Base-by-base conservation (phyloP, 1,140 invertebrate genomes). In the Drosophila santomea region DNA sequence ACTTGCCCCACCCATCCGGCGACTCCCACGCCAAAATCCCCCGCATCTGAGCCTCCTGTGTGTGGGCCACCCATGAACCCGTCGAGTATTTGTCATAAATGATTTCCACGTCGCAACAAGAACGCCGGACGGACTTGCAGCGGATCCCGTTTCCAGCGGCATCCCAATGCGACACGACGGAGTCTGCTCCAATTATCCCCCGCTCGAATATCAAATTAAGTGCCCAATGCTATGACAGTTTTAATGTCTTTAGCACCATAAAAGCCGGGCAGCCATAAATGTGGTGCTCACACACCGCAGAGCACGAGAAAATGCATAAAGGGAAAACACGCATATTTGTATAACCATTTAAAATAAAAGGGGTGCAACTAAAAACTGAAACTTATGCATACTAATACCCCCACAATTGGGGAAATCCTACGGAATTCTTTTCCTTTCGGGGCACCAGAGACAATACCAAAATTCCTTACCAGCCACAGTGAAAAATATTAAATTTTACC, bases 171-270 rank as follows among this genome's bases (percentile, higher is more conserved):
- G 32, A 66, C 61, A 66, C 45, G 38, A 43, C 28, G 61, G 38
- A 64, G 76, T 88, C 84, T 71, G 80, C 60, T 80, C 80, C 84
- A 89, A 88, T 88, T 88, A 88, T 84, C 64, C 76, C 73, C 61
- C 51, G 71, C 84, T 80, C 84, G 80, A 78, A 80, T 88, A 88
- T 89, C 84, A 89, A 84, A 88, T 88, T 88, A 88, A 88, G 84
- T 89, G 80, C 73, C 80, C 79, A 69, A 64, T 77, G 84, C 80
- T 80, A 71, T 89, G 84, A 88, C 84, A 88, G 80, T 88, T 88
- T 88, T 88, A 89, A 88, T 88, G 84, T 88, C 64, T 88, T 89
- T 84, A 79, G 57, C 83, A 73, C 79, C 76, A 88, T 86, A 88
- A 88, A 83, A 79, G 74, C 79, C 56, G 74, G 52, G 50, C 54